Base-by-base conservation (phyloP, 2,888 invertebrate genomes). In the Phania funesta region DNA sequence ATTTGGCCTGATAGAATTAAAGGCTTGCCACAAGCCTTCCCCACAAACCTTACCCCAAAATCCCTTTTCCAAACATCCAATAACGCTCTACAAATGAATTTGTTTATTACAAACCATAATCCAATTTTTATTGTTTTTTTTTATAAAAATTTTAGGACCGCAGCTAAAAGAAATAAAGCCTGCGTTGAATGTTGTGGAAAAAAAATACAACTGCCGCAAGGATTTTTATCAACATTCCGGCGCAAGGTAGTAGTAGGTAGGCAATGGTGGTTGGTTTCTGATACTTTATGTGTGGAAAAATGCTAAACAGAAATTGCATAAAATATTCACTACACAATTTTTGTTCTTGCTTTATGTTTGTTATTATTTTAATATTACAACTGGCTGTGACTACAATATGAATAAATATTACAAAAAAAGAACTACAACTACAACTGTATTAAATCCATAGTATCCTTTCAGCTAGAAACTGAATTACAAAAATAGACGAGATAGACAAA, bases 371-470 rank as follows among this genome's bases (percentile, higher is more conserved):
- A 46, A 22, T 54, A 50, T 2, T 18, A 62, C 24, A 44, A 71
- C 65, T 32, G n/a, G 56, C 52, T 35, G 50, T 41, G 50, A 52
- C 74, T 62, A 68, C 38, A 64, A 64, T 56, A 68, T 46, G 18
- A 50, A 64, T 48, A 79, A 64, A 68, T 22, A 54, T 29, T 29
- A 26, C 26, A 41, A 2, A 32, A 26, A 44, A 46, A n/a, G 29
- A 48, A 44, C n/a, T n/a, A 44, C 38, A 52, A 32, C 24, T 58
- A 75, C 75, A 77, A 73, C 62, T 71, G 32, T 67, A 81, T 81
- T 81, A 81, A 81, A 77, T 67, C 77, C 62, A 73, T 41, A 41
- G 41, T 38, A 67, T 64, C 50, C 68, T 64, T 70, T 75, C 70
- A 75, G 35, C 56, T 46, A 22, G 24, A 80, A 74, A 73, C 44